Evolutionary conservation across 2,113 vertebrate genomes (phyloP), one percentile per base, ranked within the genome.

Genomic region (Amphilophus citrinellus): DNA sequence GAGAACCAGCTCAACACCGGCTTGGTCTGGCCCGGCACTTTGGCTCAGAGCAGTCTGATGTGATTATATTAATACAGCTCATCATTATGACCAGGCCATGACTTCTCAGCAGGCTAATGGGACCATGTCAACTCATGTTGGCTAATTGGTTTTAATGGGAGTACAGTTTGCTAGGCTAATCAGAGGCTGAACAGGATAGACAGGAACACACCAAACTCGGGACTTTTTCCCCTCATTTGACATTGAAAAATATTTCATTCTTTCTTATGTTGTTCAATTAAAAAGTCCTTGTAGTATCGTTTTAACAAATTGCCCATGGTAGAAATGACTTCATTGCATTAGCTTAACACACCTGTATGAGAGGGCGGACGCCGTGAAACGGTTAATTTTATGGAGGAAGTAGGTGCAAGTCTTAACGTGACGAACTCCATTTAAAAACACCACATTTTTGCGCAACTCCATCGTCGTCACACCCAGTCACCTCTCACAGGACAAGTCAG

Each of bases 1-100:
- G 18, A 7, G 68, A 87, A 79, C 68, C 80, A 60, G 73, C 22
- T 35, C 17, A 27, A 76, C 82, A 86, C 84, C 50, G 39, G 62
- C 27, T 56, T 20, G 53, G 24, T 37, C 86, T 73, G 27, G 68
- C 11, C 18, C 30, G 47, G 27, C 17, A 73, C 66, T 53, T 56
- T 73, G 68, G 27, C 77, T 78, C n/a, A 47, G 82, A 50, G 17
- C n/a, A 50, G 47, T 37, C 37, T 5, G 76, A 62, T 75, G 68
- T 73, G 47, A 73, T 73, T 65, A 35, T 73, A 73, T 88, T 47
- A 35, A 77, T 10, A 56, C 80, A 35, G 39, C 5, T 68, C 17
- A 79, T 88, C 10, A 44, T 73, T 62, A 47, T n/a, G 71, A 50
- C 62, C 14, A 0, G 27, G n/a, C 61, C 7, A 2, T 14, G 37